Conservation (phyloP, 2,113 vertebrate species). For the Semnornis frantzii region DNA sequence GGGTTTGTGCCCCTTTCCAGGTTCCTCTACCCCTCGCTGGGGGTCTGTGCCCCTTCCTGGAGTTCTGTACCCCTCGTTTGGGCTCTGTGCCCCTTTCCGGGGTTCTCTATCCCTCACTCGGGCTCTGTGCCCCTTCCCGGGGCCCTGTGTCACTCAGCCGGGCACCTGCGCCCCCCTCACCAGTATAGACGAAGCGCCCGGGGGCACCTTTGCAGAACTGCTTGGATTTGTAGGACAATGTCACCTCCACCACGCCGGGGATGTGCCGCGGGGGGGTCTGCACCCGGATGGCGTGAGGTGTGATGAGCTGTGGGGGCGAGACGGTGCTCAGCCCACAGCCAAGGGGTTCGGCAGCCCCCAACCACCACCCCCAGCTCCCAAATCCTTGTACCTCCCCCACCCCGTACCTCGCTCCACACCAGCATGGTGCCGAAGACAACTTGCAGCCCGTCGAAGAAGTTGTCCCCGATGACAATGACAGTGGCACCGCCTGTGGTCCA, state of each 20-base stretch:
- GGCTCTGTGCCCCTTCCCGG: not conserved
- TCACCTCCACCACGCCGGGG: conserved; percentile 88
- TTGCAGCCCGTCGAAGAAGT: conserved; percentile 95
- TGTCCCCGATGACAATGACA: conserved; percentile 96
- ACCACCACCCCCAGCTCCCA: too few species aligned
- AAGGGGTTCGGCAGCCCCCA: not conserved
- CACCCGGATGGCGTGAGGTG: conserved; percentile 87
- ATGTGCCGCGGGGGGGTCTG: conserved; percentile 89
- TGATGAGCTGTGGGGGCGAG: conserved; percentile 79
- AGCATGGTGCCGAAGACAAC: conserved; percentile 94
- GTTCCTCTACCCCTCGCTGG: too few species aligned
- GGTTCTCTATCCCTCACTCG: not conserved
- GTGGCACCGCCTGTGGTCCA: conserved; percentile 96
- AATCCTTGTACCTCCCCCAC: not conserved
- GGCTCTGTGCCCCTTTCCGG: not conserved
- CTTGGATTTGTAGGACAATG: conserved; percentile 88
- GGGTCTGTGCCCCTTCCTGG: too few species aligned
- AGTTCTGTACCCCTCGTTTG: too few species aligned
- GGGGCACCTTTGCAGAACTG: conserved; percentile 90
- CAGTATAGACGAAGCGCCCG: conserved; percentile 87
- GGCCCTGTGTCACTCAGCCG: not conserved
- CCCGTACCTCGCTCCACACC: conserved; percentile 92
- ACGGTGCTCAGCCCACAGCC: not conserved
- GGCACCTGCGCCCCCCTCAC: conserved; percentile 46
- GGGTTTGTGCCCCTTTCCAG: too few species aligned